Evolutionary conservation across 2,797 vertebrate genomes (phyloP), one percentile per base, ranked within the genome.

Genomic region (Melanotaenia pygmaea): DNA sequence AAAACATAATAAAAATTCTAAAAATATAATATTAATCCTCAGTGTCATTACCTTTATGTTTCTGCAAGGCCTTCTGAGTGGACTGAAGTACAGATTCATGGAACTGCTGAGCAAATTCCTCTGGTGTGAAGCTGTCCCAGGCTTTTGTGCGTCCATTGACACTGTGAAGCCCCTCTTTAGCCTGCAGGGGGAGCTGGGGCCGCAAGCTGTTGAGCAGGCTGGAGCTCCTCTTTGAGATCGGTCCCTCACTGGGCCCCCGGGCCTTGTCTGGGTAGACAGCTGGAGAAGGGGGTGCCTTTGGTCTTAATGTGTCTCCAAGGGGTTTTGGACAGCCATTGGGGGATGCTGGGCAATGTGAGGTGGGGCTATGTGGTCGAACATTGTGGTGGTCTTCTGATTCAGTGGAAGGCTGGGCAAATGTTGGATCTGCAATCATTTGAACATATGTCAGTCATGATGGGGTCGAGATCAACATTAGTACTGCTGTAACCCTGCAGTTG

Each of bases 31-130:
- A 22, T 18, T 5, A 51, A 51, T 50, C 47, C 45, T 47, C 20
- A n/a, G 45, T 47, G 45, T 47, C 8, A 10, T 11, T 50, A 98
- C 98, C 97, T 98, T 98, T 98, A 88, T 98, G 97, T 92, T 98
- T 99, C 94, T 99, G 97, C 89, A 99, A 86, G 3, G 98, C 97
- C 86, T 98, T 99, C 94, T 99, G 98, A 0, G 98, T 99, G 75
- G 97, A 99, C 94, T 99, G 98, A 82, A 99, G 94, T 84, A 99
- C 98, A 0, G 98, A 99, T 83, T 99, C 97, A 0, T 99, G 98
- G 92, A 99, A 99, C 92, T 99, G 97, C 79, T 99, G 98, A 35
- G 98, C 98, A 3, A 99, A 99, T 83, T 98, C 97, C 86, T 99
- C 98, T 0, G 97, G 96, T 3, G 96, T 93, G 90, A 98, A 98